Percentiles rank a stretch among this genome's conserved stretches.
Conservation (phyloP, 2,113 vertebrate genomes). For the Chascanopsetta lugubris region DNA sequence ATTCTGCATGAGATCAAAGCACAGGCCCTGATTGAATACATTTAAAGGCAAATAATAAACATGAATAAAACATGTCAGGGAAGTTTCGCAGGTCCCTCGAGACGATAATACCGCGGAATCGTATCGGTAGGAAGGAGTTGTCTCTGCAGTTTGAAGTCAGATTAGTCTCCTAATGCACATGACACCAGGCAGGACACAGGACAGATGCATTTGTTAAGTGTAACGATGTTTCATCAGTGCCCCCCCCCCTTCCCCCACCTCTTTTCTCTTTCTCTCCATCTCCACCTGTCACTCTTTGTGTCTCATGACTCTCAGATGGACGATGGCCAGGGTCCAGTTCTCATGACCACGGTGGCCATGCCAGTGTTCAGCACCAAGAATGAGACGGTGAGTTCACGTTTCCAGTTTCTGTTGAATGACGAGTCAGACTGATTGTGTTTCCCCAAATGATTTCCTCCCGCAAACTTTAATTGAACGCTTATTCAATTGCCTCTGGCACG, state of each 20-base stretch:
- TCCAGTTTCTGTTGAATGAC: no score
- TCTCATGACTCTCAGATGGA: conserved; percentile 82
- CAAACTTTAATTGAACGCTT: conserved; percentile 25
- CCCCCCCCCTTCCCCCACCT: conserved; percentile 1
- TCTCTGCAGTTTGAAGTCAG: conserved; percentile 15
- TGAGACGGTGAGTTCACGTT: conserved; percentile 92
- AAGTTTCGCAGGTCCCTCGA: conserved; percentile 54
- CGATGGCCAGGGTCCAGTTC: conserved; percentile 88
- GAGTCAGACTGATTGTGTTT: no score
- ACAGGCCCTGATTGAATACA: conserved; percentile 59
- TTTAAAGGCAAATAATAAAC: conserved; percentile 73
- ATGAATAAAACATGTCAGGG: conserved; percentile 75
- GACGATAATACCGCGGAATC: conserved; percentile 39
- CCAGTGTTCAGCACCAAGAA: conserved; percentile 99
- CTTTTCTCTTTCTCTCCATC: conserved; percentile 14
- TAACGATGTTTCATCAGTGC: conserved; percentile 39
- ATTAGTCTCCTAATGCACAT: no score
- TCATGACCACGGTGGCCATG: conserved; percentile 99
- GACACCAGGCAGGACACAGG: no score
- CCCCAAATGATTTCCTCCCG: not conserved
- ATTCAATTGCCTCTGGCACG: conserved; percentile 19
- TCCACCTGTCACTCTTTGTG: not conserved
- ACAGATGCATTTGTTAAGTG: conserved; percentile 7
- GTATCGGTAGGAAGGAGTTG: not conserved
- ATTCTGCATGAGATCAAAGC: conserved; percentile 70